These are phyloP conservation scores for Australoheros scitulus DNA, from an alignment of 2,113 vertebrate genomes.

Conservation along the genomic window DNA sequence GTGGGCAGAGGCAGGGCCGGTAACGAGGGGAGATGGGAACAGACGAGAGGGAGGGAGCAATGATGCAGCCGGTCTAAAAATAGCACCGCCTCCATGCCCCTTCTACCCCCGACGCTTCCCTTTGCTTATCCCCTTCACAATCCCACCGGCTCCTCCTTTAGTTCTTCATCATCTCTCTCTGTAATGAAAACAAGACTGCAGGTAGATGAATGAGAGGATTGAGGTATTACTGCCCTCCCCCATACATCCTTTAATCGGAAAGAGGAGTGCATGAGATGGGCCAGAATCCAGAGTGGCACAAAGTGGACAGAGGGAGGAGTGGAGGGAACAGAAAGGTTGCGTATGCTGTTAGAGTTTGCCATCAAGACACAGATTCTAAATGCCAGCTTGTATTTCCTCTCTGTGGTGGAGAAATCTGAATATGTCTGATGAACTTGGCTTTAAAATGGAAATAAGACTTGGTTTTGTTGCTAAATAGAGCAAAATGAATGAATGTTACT, in stretches of 20 bases:
- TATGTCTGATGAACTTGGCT: neutral
- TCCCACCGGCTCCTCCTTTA: constrained; percentile 9
- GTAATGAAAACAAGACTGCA: constrained; percentile 21
- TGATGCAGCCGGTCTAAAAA: constrained; percentile 66
- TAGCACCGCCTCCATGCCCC: constrained; percentile 54
- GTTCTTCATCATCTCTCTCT: constrained; percentile 12
- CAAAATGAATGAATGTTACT: neutral
- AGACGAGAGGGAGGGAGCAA: constrained; percentile 23
- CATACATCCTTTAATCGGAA: neutral
- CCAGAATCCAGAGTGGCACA: neutral
- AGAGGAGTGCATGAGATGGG: neutral
- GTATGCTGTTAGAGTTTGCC: neutral
- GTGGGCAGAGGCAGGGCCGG: constrained; percentile 51
- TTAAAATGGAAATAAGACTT: neutral
- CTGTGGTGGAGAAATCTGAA: neutral
- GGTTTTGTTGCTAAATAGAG: neutral
- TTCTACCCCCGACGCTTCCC: constrained; percentile 32
- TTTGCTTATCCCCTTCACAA: neutral
- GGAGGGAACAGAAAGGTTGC: constrained; percentile 5
- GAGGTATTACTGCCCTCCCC: neutral
- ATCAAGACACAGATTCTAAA: constrained; percentile 16
- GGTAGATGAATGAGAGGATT: neutral
- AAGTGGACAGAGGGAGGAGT: neutral
- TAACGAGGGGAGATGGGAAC: constrained; percentile 45
- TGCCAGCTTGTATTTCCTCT: constrained; percentile 10